phyloP scores from a whole-genome alignment of 2,113 vertebrate genomes.

The Nibea albiflora region DNA sequence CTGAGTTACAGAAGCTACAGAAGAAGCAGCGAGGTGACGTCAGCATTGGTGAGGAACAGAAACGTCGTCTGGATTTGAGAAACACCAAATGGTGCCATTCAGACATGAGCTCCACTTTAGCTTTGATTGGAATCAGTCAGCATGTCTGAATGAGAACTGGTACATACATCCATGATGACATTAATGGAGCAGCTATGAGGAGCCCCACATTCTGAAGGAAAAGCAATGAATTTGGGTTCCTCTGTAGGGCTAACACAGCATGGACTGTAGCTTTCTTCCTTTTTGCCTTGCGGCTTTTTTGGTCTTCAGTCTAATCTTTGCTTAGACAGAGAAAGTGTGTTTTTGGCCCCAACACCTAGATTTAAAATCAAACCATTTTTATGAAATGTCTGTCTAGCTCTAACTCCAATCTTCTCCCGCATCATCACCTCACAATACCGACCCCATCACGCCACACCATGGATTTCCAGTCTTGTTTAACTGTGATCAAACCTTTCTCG shows the following conservation, averaged over 20 bases:
- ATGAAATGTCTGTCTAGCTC: conserved; percentile 32
- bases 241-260: background rate
- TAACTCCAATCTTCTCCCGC: background rate
- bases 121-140: background rate
- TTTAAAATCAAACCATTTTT: background rate
- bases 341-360: background rate
- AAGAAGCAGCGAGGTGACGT: too few species aligned
- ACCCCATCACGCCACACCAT: background rate
- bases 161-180: background rate
- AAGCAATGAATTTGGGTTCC: background rate
- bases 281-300: background rate
- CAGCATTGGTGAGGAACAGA: too few species aligned
- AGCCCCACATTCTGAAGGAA: background rate
- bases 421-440: background rate
- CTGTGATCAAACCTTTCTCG: background rate
- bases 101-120: background rate
- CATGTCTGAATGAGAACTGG: too few species aligned
- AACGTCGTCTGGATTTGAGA: background rate
- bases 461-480: background rate
- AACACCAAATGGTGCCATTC: background rate
- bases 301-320: background rate
- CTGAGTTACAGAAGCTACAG: too few species aligned
- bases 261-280: background rate
- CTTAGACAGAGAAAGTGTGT: background rate
- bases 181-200: background rate